Evolutionary conservation across 92 coral and sea anemone genomes (phyloP).

Genomic region (Ricordea florida): DNA sequence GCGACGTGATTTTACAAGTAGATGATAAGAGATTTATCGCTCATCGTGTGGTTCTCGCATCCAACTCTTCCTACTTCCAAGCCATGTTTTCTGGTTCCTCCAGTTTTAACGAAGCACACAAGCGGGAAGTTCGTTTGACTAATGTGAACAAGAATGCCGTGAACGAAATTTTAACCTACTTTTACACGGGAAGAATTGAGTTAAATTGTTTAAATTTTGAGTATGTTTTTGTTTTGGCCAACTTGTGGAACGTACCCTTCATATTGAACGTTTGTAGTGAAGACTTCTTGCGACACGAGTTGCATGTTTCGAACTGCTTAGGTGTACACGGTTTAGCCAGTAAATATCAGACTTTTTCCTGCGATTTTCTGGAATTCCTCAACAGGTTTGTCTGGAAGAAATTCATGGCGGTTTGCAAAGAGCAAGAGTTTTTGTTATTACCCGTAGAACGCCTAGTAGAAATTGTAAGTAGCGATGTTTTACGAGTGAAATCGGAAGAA

Average conservation of each 20-base stretch:
- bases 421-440: slow-evolving; percentile 38
- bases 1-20: slow-evolving; percentile 69
- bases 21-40: slow-evolving; percentile 48
- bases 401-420: slow-evolving; percentile 50
- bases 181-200: slow-evolving; percentile 61
- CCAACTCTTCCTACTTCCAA: slow-evolving; percentile 58
- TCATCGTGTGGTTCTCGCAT: slow-evolving; percentile 67
- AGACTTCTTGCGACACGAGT: slow-evolving; percentile 29
- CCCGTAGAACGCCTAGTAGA: slow-evolving; percentile 20
- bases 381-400: slow-evolving; percentile 34
- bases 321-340: slow-evolving; percentile 42
- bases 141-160: slow-evolving; percentile 57
- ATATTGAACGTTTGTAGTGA: slow-evolving; percentile 34
- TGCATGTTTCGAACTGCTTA: slow-evolving; percentile 35
- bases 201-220: slow-evolving; percentile 39
- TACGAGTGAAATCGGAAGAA: slow-evolving; percentile 71
- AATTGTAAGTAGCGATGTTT: slow-evolving; percentile 26
- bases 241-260: slow-evolving; percentile 61
- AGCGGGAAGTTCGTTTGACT: slow-evolving; percentile 40
- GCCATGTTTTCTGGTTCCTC: slow-evolving; percentile 55
- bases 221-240: slow-evolving; percentile 41
- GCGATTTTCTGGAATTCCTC: slow-evolving; percentile 11
- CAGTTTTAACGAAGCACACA: slow-evolving; percentile 29
- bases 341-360: slow-evolving; percentile 12
- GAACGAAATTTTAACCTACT: slow-evolving; percentile 51